phyloP scores from a whole-genome alignment of 1,140 invertebrate genomes.

The Panagrolaimus sp. region DNA sequence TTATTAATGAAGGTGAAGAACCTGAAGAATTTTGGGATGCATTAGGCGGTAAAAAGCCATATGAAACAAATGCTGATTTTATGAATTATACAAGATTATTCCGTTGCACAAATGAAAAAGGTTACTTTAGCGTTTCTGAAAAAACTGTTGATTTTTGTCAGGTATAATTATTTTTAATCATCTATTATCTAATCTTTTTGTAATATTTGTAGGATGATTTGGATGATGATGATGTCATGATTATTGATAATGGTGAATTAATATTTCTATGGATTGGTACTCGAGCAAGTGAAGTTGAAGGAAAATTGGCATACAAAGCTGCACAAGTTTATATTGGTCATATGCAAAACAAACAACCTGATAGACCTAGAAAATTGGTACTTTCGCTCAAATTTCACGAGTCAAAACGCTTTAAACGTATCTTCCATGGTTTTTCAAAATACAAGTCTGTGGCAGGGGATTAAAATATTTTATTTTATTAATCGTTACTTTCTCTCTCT shows the following conservation, averaged over 20 bases:
- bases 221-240: constrained; percentile 99
- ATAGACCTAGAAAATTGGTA: constrained; percentile 80
- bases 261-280: constrained; percentile 94
- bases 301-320: constrained; percentile 95
- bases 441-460: constrained; percentile 59
- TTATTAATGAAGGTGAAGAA: constrained; percentile 91
- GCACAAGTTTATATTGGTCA: constrained; percentile 99
- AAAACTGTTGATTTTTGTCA: constrained; percentile 99
- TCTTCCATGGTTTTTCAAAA: constrained; percentile 91
- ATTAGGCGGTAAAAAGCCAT: constrained; percentile 81
- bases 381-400: constrained; percentile 95
- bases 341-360: constrained; percentile 86
- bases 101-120: constrained; percentile 97
- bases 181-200: not conserved
- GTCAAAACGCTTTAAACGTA: constrained; percentile 85
- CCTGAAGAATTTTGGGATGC: constrained; percentile 98
- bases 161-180: constrained; percentile 61
- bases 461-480: not conserved
- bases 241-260: constrained; percentile 93
- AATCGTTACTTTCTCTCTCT: not conserved
- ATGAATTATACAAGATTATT: constrained; percentile 91
- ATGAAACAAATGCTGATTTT: constrained; percentile 81
- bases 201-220: constrained; percentile 75
- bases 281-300: constrained; percentile 91
- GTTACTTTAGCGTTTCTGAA: constrained; percentile 96